A percentile compares a stretch with the other conserved stretches of the same genome.
Conservation (phyloP, 2,797 vertebrate genomes). For the Nannoperca australis region DNA sequence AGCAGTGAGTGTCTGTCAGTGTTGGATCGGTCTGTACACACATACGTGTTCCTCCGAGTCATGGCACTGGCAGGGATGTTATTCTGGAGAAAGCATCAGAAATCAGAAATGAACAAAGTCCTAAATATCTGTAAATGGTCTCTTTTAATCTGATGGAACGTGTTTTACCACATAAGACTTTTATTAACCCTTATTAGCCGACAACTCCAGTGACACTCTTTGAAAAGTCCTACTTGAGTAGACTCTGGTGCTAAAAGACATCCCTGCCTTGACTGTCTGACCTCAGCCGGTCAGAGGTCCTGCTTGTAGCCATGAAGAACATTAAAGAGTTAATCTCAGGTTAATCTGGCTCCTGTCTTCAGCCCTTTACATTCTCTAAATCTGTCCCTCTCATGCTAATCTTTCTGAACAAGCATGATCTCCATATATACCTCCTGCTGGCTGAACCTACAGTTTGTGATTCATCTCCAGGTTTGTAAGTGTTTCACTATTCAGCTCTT, state of each 20-base stretch:
- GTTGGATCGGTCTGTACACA: constrained; percentile 90
- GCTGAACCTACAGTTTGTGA: neutral
- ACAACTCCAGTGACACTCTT: neutral
- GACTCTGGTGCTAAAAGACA: neutral
- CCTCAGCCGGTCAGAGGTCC: constrained; percentile 3
- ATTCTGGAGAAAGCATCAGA: constrained; percentile 84
- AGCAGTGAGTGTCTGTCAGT: constrained; percentile 88
- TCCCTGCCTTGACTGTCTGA: neutral
- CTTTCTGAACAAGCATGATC: neutral
- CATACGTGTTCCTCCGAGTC: constrained; percentile 94
- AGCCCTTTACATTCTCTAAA: neutral
- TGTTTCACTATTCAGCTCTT: neutral
- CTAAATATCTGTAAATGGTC: neutral
- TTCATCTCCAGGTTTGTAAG: neutral
- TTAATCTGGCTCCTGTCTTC: constrained; percentile 39
- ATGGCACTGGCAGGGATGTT: constrained; percentile 92
- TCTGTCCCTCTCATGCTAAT: neutral
- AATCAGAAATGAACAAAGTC: neutral
- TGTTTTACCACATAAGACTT: neutral
- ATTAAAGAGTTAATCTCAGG: constrained; percentile 53
- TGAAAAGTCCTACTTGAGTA: neutral
- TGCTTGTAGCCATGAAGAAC: neutral
- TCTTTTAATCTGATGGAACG: neutral
- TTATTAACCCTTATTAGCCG: neutral
- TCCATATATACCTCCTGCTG: neutral